phyloP scores from a whole-genome alignment of 1,140 invertebrate genomes.

The Drosophila lowei region DNA sequence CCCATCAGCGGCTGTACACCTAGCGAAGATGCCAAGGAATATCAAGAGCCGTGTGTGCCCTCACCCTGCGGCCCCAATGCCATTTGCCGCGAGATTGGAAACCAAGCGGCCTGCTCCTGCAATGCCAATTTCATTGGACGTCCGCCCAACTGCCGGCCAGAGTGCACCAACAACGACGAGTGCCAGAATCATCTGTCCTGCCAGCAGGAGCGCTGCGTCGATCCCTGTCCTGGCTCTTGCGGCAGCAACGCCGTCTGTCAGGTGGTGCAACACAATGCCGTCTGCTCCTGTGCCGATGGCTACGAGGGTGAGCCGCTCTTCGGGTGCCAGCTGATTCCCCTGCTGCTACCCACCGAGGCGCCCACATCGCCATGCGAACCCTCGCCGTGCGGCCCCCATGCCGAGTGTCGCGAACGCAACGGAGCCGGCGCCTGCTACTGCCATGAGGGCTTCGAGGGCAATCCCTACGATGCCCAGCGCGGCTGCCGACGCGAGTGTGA shows the following conservation, averaged over 20 bases:
- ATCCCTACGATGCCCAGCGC: slow-evolving; percentile 86
- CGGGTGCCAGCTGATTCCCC: slow-evolving; percentile 85
- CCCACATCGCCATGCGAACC: slow-evolving; percentile 87
- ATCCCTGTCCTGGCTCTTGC: slow-evolving; percentile 82
- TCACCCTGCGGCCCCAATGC: slow-evolving; percentile 92
- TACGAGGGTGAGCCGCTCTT: slow-evolving; percentile 90
- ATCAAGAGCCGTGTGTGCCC: slow-evolving; percentile 87
- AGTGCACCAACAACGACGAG: slow-evolving; percentile 87
- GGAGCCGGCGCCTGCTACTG: slow-evolving; percentile 88
- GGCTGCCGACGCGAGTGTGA: slow-evolving; percentile 92
- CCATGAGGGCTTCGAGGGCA: slow-evolving; percentile 87
- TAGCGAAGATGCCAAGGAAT: slow-evolving; percentile 76
- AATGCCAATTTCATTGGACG: slow-evolving; percentile 88
- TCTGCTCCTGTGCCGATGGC: slow-evolving; percentile 88
- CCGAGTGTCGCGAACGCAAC: slow-evolving; percentile 87
- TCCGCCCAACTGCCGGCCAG: slow-evolving; percentile 87
- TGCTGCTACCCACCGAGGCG: slow-evolving; percentile 80
- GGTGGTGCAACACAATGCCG: slow-evolving; percentile 89
- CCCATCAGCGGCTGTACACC: slow-evolving; percentile 87
- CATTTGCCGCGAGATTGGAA: slow-evolving; percentile 87
- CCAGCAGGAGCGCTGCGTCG: slow-evolving; percentile 88
- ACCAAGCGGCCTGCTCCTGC: slow-evolving; percentile 90
- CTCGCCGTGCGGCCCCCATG: slow-evolving; percentile 88
- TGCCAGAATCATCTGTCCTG: slow-evolving; percentile 87
- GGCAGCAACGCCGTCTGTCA: slow-evolving; percentile 82